Percentiles rank a stretch among this genome's conserved stretches.
phyloP scores from a whole-genome alignment of 2,888 invertebrate genomes.

The Penaeus monodon region DNA sequence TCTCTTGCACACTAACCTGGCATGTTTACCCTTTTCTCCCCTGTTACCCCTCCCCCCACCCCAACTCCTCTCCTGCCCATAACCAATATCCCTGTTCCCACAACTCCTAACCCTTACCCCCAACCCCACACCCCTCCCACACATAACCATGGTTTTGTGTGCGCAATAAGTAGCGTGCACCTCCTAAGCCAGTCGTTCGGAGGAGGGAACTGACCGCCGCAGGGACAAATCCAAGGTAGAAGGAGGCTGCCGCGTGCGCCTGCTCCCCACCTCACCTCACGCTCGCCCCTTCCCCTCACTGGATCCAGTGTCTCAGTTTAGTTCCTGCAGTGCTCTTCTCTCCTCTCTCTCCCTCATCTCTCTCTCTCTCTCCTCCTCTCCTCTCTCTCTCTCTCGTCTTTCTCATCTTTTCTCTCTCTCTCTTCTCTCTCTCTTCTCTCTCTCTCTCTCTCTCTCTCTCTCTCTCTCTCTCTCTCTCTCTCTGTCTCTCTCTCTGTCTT shows the following conservation, averaged over 20 bases:
- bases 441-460: slow-evolving; percentile 18
- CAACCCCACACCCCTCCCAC: slow-evolving; percentile 4
- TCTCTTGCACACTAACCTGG: slow-evolving; percentile 38
- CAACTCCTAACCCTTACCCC: not conserved
- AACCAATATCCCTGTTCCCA: not conserved
- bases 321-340: not conserved
- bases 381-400: no score
- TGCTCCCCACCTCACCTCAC: not conserved
- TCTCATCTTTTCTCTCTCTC: no score
- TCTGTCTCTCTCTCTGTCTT: not conserved
- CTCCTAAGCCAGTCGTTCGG: slow-evolving; percentile 56
- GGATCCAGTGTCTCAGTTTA: slow-evolving; percentile 6
- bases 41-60: slow-evolving; percentile 3
- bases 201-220: slow-evolving; percentile 50
- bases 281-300: not conserved
- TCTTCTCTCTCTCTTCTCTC: not conserved
- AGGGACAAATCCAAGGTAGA: slow-evolving; percentile 50
- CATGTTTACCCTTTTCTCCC: slow-evolving; percentile 21
- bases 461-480: slow-evolving; percentile 3
- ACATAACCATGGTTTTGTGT: slow-evolving; percentile 23
- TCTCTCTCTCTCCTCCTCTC: no score
- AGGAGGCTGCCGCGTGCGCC: not conserved
- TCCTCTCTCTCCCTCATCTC: no score
- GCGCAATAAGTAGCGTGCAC: slow-evolving; percentile 41
- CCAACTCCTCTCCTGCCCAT: slow-evolving; percentile 2